Evolutionary conservation across 1,140 invertebrate genomes (phyloP), one percentile per base, ranked within the genome.

Genomic region (Drosophila busckii): DNA sequence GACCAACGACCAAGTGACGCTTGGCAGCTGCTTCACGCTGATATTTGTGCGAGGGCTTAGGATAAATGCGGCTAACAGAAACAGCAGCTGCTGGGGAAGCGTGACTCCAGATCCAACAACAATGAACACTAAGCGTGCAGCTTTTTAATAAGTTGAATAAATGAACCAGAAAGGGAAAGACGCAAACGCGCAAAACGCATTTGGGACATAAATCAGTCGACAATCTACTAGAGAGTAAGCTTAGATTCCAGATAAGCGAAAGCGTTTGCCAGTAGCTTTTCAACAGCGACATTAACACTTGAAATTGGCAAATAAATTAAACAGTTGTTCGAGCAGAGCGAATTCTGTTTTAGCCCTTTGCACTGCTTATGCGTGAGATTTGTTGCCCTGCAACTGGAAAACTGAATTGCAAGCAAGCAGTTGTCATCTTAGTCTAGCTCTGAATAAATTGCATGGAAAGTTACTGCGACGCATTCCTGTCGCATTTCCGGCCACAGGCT

Each of bases 61-160:
- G 19, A n/a, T n/a, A n/a, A 6, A 7, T 13, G 48, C 3, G 17
- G 45, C 9, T 35, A 4, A 6, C 10, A 17, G 8, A 16, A 15
- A 41, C 16, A 64, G 67, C 66, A 64, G 53, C 52, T 70, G 66
- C 53, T 70, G 38, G 31, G 25, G n/a, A 28, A 59, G 41, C 55
- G 29, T 65, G 53, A 70, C 59, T 70, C 53, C 32, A 28, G 40
- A 63, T 50, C 44, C 6, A 50, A 38, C 25, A 50, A 40, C 48
- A 50, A 50, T 29, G 26, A 7, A n/a, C 10, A 16, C 12, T 6
- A 22, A 4, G 10, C n/a, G 13, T 20, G 13, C 6, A 9, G 15
- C 31, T 28, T 26, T 48, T 68, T 69, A 69, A 69, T 62, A 49
- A 69, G 56, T 16, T 28, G 3, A 31, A n/a, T n/a, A n/a, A n/a